Conservation (phyloP, 2,113 vertebrate genomes). For the Anguilla japonica region DNA sequence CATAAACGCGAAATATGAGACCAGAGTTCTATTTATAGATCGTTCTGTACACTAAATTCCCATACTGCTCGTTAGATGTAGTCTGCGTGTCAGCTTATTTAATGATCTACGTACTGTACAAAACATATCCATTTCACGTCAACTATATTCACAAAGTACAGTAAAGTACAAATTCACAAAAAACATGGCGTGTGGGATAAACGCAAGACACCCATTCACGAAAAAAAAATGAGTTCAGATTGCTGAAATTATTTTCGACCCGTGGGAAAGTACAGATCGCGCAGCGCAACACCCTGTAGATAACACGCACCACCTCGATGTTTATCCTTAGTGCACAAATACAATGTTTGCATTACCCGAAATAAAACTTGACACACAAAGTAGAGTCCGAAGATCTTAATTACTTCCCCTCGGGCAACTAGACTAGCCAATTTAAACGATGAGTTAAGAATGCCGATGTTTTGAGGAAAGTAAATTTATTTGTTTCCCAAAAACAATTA, state of each 20-base stretch:
- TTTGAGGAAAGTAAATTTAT: background rate
- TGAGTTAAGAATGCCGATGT: background rate
- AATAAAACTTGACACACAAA: background rate
- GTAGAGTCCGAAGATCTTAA: background rate
- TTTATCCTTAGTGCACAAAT: background rate
- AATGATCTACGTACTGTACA: background rate
- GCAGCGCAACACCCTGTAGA: background rate
- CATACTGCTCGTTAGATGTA: background rate
- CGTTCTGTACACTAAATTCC: background rate
- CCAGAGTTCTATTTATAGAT: background rate
- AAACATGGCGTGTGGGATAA: background rate
- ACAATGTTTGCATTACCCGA: background rate
- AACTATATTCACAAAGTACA: background rate
- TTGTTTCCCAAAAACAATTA: background rate
- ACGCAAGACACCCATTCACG: background rate
- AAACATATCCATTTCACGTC: background rate
- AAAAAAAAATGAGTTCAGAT: background rate
- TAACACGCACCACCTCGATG: background rate
- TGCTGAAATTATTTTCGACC: background rate
- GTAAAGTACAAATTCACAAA: background rate
- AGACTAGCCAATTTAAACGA: background rate
- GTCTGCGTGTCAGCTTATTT: background rate
- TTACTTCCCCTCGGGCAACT: constrained; percentile 4
- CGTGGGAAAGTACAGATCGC: background rate
- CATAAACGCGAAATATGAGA: background rate